These are phyloP conservation scores for Falco peregrinus DNA, from an alignment of 2,797 vertebrate genomes.

Conservation along the genomic window DNA sequence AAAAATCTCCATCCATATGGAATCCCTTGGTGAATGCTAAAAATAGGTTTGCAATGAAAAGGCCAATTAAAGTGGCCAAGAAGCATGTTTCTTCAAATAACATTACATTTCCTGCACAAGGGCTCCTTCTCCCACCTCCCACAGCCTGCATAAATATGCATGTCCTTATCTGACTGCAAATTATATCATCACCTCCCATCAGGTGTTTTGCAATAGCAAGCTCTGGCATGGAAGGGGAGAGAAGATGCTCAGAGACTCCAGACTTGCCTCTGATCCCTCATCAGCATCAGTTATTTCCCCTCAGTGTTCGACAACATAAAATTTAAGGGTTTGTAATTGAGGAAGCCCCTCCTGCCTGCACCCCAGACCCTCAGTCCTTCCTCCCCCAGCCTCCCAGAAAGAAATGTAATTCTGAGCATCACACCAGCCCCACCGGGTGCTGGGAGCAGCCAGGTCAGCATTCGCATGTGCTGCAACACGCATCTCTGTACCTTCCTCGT, in stretches of 20 bases:
- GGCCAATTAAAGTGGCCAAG: neutral
- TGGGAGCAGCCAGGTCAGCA: constrained; percentile 65
- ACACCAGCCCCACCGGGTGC: constrained; percentile 6
- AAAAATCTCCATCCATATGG: neutral
- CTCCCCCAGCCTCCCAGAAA: constrained; percentile 6
- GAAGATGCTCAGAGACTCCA: neutral
- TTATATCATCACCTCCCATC: neutral
- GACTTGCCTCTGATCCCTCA: neutral
- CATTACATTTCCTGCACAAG: neutral
- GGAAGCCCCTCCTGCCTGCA: neutral
- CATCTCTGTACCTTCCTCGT: neutral
- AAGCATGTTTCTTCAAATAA: neutral
- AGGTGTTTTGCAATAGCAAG: neutral
- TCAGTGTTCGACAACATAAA: neutral
- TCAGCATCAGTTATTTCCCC: neutral
- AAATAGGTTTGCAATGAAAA: neutral
- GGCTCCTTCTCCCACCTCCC: neutral
- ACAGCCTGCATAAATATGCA: neutral
- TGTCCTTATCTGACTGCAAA: constrained; percentile 14
- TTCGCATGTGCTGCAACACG: neutral
- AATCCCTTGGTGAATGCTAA: neutral
- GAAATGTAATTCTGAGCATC: constrained; percentile 61
- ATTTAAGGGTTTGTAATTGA: neutral
- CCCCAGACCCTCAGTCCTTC: neutral
- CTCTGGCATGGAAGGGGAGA: neutral